Evolutionary conservation across 2,113 vertebrate species (phyloP).

Genomic region (Nipponia nippon): DNA sequence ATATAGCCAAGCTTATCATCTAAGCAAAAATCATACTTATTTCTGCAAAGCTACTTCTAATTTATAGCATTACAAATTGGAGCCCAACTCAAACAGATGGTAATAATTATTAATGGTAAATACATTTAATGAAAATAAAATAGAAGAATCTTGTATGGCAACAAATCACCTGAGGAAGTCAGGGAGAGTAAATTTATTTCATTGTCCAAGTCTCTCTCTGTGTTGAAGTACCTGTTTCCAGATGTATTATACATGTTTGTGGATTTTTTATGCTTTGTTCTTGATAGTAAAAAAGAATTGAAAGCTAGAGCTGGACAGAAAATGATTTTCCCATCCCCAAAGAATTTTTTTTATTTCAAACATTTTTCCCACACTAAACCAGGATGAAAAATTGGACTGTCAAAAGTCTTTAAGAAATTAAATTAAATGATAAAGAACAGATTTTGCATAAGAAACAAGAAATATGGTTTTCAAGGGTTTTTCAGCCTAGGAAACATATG

Average conservation of each 20-base stretch:
- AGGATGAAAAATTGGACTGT: conserved; percentile 41
- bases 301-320: background rate
- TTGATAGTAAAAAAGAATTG: background rate
- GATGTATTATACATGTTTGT: background rate
- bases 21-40: background rate
- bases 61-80: background rate
- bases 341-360: background rate
- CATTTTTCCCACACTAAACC: conserved; percentile 5
- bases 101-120: conserved; percentile 23
- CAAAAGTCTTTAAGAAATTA: conserved; percentile 11
- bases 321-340: background rate
- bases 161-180: conserved; percentile 21
- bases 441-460: conserved; percentile 17
- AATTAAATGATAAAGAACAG: conserved; percentile 29
- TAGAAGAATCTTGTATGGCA: background rate
- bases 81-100: background rate
- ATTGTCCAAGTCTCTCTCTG: background rate
- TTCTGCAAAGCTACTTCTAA: background rate
- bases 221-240: conserved; percentile 13
- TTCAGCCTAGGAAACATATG: background rate
- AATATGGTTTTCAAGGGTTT: background rate
- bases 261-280: background rate
- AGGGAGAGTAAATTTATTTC: conserved; percentile 17
- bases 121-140: background rate
- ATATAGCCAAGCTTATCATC: background rate